Base-by-base conservation (phyloP, 2,113 vertebrate species). In the Nanorana parkeri region DNA sequence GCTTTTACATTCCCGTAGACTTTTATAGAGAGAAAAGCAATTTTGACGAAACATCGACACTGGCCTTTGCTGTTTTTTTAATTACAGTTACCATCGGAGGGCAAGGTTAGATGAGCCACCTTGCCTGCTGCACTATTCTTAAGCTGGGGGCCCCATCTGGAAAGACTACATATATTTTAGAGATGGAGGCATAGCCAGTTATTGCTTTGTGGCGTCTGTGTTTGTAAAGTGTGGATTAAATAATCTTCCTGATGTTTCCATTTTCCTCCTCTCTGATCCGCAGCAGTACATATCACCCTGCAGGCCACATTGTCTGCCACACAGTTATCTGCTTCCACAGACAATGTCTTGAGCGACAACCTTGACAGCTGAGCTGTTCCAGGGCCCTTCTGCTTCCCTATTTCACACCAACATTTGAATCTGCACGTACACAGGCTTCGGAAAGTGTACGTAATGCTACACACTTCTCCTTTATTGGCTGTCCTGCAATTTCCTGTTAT, bases 301-400 rank as follows among this genome's bases (percentile, higher is more conserved):
- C 54, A 41, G 56, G 68, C 41, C 51, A 71, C 17, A 17, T 71
- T 21, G 17, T 51, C 66, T 11, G 16, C 54, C 67, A 13, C 29
- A 21, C 16, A 61, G 17, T 55, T 72, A 24, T 64, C 56, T 17
- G 17, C 55, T 61, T 19, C 24, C 41, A 16, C 5, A 64, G 28
- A 36, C 56, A 81, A 55, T 55, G 24, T 61, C 51, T n/a, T 24
- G 58, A 64, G 19, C 13, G 58, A 41, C 15, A 47, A 17, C 15
- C 29, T 17, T 65, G 69, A 74, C 79, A 81, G 79, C 79, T 81
- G 79, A 81, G 69, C 41, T 66, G 24, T 81, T 56, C 21, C 67
- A 17, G 20, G 2, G 79, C 41, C 60, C 68, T 71, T 56, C 69
- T 74, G 47, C 41, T 74, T 66, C 23, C 58, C n/a, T 52, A 17